Evolutionary conservation across 2,113 vertebrate genomes (phyloP).

Genomic region (Chionodraco myersi): DNA sequence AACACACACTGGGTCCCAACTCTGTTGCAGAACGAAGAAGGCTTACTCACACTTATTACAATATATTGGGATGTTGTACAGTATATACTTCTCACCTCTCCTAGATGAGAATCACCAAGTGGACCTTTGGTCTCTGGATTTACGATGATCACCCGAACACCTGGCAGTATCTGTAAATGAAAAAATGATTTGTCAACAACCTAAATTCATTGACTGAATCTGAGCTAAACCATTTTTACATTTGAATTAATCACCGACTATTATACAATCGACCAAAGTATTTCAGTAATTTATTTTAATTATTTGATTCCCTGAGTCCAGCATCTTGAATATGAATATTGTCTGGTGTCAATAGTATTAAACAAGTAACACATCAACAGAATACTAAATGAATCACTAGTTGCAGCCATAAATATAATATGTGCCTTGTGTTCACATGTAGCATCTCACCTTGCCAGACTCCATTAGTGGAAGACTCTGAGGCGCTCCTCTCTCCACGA

Average conservation of each 20-base stretch:
- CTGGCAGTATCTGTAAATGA: conserved; percentile 90
- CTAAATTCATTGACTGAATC: background rate
- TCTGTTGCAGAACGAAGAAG: conserved; percentile 6
- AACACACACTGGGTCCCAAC: background rate
- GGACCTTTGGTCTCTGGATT: conserved; percentile 98
- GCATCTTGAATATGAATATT: no score
- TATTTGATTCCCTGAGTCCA: no score
- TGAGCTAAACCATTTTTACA: no score
- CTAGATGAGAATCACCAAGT: conserved; percentile 96
- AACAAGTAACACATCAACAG: no score
- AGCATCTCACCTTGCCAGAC: conserved; percentile 93
- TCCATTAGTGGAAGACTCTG: conserved; percentile 97
- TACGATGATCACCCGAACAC: conserved; percentile 97
- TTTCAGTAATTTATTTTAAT: no score
- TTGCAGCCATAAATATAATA: background rate
- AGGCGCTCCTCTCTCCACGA: conserved; percentile 96
- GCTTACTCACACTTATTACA: background rate
- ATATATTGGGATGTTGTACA: background rate
- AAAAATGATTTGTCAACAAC: background rate
- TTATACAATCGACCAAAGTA: no score
- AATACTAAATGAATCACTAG: no score
- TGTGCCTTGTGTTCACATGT: background rate
- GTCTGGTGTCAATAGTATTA: no score
- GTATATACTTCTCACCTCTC: conserved; percentile 80
- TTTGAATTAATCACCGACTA: no score